These are phyloP conservation scores for Phaethon lepturus DNA, from an alignment of 2,113 vertebrate species.

Conservation along the genomic window DNA sequence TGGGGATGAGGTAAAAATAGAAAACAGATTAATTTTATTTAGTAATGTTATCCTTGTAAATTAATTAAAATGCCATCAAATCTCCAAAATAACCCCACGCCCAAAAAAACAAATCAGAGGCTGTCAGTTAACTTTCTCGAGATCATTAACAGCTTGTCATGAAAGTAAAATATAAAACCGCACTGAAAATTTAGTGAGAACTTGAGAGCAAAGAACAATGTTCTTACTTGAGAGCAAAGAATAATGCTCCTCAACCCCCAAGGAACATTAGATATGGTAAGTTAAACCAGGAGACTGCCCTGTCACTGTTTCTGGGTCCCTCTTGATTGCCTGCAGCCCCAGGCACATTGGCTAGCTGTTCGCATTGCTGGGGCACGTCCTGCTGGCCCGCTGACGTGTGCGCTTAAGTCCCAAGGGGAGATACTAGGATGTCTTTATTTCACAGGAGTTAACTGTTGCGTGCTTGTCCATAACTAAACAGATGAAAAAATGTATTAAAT, in stretches of 20 bases:
- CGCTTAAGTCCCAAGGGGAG: fast-evolving
- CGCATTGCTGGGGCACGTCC: fast-evolving
- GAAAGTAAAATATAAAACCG: background rate
- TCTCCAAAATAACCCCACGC: background rate
- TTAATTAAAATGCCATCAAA: background rate
- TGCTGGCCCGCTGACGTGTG: fast-evolving
- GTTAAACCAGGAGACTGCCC: background rate
- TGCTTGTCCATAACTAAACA: background rate
- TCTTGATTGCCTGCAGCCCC: fast-evolving
- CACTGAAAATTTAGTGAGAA: fast-evolving
- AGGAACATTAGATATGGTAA: fast-evolving
- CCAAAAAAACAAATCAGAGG: background rate
- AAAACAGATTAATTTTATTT: background rate
- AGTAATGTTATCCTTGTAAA: background rate
- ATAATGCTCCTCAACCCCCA: fast-evolving
- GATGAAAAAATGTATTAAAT: no score
- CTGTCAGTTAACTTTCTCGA: background rate
- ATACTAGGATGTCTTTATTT: background rate
- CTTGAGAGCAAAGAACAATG: no score
- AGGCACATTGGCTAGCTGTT: background rate
- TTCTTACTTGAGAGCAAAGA: background rate
- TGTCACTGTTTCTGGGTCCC: background rate
- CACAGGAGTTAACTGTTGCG: background rate
- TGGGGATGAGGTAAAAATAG: background rate
- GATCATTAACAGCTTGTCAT: background rate